Base-by-base conservation (phyloP, 2,797 vertebrate genomes). In the Gallirallus australis region DNA sequence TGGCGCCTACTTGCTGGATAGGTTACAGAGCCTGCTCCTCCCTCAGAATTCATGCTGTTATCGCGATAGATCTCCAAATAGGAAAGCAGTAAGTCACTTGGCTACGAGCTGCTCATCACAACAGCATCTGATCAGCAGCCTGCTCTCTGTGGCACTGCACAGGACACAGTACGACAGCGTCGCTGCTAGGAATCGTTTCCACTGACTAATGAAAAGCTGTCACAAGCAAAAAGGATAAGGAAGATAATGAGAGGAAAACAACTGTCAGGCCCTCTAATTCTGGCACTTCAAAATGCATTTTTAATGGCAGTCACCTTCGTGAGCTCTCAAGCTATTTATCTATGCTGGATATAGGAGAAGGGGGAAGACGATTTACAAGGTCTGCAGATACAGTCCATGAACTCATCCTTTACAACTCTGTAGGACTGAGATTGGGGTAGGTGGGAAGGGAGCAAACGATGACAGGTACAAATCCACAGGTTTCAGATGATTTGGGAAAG, bases 161-260 rank as follows among this genome's bases (percentile, higher is more conserved):
- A 48, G 59, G 65, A 78, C 19, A 13, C 0, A 0, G 30, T 7
- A 23, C 1, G 10, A 37, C 0, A 1, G 50, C 11, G 31, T 47
- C 27, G 63, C 70, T n/a, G 60, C 53, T 28, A 28, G 18, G 75
- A 77, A 80, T 28, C 0, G 0, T 24, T n/a, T 52, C 3, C 48
- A 15, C 1, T 25, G 82, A 57, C 5, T 11, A 69, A 82, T 23
- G 20, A 68, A 85, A 25, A 39, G 75, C 17, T 25, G 37, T 47
- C 54, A 47, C 24, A 40, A 52, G 10, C 24, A 47, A 80, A 66
- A 66, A 31, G 27, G n/a, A 10, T 25, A 75, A 33, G 27, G 27
- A 75, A 78, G 72, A 53, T 20, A 30, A 27, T 3, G 23, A 92
- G 11, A 80, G 31, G 35, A 59, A n/a, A 71, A 68, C 19, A 84